Evolutionary conservation across 2,113 vertebrate species (phyloP).

Genomic region (Ptychochromis oligacanthus): DNA sequence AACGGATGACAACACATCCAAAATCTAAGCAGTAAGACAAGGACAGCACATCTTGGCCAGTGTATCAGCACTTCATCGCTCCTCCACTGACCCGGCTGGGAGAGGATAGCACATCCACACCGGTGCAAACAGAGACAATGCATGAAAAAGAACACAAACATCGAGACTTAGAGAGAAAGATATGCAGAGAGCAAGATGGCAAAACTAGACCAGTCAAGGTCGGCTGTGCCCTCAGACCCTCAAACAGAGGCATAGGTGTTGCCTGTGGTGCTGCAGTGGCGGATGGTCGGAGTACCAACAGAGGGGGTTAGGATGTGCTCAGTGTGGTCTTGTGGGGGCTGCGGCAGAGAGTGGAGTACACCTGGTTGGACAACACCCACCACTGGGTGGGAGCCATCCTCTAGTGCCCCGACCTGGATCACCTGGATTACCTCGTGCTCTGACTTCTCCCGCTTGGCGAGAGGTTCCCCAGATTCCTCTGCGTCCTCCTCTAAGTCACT

Average conservation of each 20-base stretch:
- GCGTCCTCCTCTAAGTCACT: conserved; percentile 82
- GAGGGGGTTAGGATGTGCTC: conserved; percentile 80
- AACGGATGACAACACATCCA: conserved; percentile 58
- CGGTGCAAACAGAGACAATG: conserved; percentile 61
- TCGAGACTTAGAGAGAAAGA: conserved; percentile 54
- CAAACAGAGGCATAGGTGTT: conserved; percentile 84
- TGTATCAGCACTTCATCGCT: conserved; percentile 29
- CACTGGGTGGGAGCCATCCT: conserved; percentile 79
- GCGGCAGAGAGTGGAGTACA: conserved; percentile 77
- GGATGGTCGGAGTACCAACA: conserved; percentile 78
- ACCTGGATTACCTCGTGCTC: conserved; percentile 83
- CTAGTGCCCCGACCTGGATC: conserved; percentile 79
- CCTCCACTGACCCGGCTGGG: conserved; percentile 27
- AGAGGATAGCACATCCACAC: conserved; percentile 48
- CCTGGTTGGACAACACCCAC: conserved; percentile 80
- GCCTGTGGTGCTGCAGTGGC: conserved; percentile 81
- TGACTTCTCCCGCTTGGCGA: conserved; percentile 80
- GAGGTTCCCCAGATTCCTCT: conserved; percentile 77
- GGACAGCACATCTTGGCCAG: conserved; percentile 55
- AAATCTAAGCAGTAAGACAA: conserved; percentile 58
- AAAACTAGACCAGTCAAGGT: conserved; percentile 27
- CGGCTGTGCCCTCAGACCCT: conserved; percentile 38
- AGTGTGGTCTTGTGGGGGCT: conserved; percentile 67
- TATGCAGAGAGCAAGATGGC: conserved; percentile 46
- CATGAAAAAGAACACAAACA: conserved; percentile 51